A percentile compares a stretch with the other conserved stretches of the same genome.
Evolutionary conservation across 2,888 invertebrate genomes (phyloP).

Genomic region (Drosophila tripunctata): DNA sequence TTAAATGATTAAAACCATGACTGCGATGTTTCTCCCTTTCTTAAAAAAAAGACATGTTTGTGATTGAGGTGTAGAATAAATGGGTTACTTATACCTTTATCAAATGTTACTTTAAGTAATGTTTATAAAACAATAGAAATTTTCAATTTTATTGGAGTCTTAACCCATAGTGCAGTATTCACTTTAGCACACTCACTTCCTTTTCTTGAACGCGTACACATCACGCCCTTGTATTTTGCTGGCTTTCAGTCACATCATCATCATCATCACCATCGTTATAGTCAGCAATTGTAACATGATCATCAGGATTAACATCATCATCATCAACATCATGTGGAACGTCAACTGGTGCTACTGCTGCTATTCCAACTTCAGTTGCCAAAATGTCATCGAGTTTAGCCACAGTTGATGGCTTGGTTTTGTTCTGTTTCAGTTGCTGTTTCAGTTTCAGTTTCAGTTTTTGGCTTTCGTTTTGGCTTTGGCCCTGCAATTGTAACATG

Average conservation of each 20-base stretch:
- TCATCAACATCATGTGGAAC: slow-evolving; percentile 5
- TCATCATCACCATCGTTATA: slow-evolving; percentile 12
- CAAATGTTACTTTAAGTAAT: too few species aligned
- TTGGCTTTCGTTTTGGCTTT: not conserved
- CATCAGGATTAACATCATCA: not conserved
- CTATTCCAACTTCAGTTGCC: slow-evolving; percentile 51
- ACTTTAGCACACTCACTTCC: not conserved
- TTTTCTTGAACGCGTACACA: slow-evolving; percentile 20
- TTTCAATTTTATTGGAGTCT: too few species aligned
- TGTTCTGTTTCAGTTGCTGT: slow-evolving; percentile 22
- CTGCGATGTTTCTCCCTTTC: too few species aligned
- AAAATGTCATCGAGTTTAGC: slow-evolving; percentile 60
- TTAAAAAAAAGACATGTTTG: too few species aligned
- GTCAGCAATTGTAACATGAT: slow-evolving; percentile 10
- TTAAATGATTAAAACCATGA: too few species aligned
- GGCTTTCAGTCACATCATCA: slow-evolving; percentile 31
- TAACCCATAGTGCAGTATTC: not conserved
- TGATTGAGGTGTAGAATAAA: too few species aligned
- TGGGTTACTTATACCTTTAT: too few species aligned
- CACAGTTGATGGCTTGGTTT: slow-evolving; percentile 59
- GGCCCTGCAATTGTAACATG: slow-evolving; percentile 57
- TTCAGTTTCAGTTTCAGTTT: slow-evolving; percentile 25
- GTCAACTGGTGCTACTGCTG: slow-evolving; percentile 16
- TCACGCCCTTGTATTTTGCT: slow-evolving; percentile 36
- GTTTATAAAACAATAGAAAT: too few species aligned